A percentile compares a stretch with the other conserved stretches of the same genome.
These are phyloP conservation scores for Acrocyrtus sp. DNA, from an alignment of 2,888 invertebrate species.

Conservation along the genomic window DNA sequence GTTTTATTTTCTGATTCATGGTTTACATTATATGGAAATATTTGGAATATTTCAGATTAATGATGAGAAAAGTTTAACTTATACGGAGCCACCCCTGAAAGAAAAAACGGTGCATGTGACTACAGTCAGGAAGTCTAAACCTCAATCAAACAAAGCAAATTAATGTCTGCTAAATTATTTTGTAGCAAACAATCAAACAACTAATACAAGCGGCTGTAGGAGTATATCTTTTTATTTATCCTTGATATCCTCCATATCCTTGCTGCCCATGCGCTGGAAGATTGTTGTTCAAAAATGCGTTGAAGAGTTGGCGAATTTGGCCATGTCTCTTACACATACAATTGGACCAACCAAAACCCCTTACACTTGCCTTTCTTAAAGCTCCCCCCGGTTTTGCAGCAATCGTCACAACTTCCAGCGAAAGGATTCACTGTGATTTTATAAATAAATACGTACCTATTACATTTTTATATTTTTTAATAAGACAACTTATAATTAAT, in stretches of 20 bases:
- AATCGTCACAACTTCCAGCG: constrained; percentile 20
- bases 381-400: constrained; percentile 13
- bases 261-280: too few relatives aligned
- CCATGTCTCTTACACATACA: constrained; percentile 19
- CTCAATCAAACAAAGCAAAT: not conserved
- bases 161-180: not conserved
- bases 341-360: constrained; percentile 21
- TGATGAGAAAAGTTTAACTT: constrained; percentile 12
- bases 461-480: too few relatives aligned
- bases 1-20: not conserved
- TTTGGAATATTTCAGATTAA: constrained; percentile 1
- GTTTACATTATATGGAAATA: not conserved
- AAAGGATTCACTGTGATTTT: constrained; percentile 36
- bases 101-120: not conserved
- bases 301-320: constrained; percentile 8
- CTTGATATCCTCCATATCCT: too few relatives aligned
- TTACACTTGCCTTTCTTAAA: constrained; percentile 23
- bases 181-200: not conserved
- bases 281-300: not conserved
- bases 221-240: not conserved
- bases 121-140: not conserved
- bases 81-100: constrained; percentile 2
- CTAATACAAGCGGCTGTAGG: not conserved
- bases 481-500: too few relatives aligned
- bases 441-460: too few relatives aligned